Base-by-base conservation (phyloP, 1,140 invertebrate species). In the Ceratina calcarata region DNA sequence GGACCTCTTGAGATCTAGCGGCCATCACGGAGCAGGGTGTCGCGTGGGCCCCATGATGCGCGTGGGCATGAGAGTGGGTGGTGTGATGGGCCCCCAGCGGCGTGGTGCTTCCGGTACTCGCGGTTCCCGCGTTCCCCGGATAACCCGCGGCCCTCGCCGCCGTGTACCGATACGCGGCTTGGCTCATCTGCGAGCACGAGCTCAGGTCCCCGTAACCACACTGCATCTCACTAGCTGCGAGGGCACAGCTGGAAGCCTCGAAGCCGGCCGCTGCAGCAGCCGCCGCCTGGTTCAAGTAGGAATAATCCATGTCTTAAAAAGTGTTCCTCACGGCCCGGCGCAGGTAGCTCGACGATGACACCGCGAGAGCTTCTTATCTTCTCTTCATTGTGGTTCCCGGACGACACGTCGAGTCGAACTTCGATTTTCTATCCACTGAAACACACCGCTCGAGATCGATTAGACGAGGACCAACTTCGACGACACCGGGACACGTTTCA, bases 171-270 rank as follows among this genome's bases (percentile, higher is more conserved):
- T 96, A 96, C 2, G 95, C 95, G 3, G 95, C 95, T 87, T 96
- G 95, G 70, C 96, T 96, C 96, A 98, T 97, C 93, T 97, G 97
- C 61, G 96, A 96, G 92, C 97, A 98, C 15, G 96, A 97, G 32
- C 96, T 96, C 80, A 97, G 94, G 91, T 98, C 97, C 32, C 96
- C 96, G 92, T 97, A 97, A 10, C 96, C 95, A 90, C 96, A 96
- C 55, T 96, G 95, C 93, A 96, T 95, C 92, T 95, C 95, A 77
- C 94, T 94, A 51, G 94, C 92, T 16, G 93, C 93, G 68, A 95
- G 92, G 73, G 96, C 93, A 87, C 95, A 96, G 84, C 94, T 95
- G 16, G 95, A 95, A 2, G 94, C 93, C 83, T 95, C 95, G 89
- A 95, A 95, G 13, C 94, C 94, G 49, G 94, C 94, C 58, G 94